Conservation (phyloP, 2,113 vertebrate species). For the Pterocles orientalis region DNA sequence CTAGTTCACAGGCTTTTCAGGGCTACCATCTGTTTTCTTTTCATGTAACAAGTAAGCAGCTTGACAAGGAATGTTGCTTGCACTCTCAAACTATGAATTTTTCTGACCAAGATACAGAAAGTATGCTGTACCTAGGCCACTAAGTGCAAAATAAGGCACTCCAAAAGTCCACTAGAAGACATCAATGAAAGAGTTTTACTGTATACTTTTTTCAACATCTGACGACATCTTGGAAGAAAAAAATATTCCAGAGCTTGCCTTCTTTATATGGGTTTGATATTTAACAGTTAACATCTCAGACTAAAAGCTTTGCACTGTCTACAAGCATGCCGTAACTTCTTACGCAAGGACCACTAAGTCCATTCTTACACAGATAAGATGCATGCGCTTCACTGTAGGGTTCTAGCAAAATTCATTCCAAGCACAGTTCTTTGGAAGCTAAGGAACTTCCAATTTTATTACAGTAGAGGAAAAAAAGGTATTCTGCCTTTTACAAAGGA, state of each 20-base stretch:
- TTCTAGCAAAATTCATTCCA: neutral
- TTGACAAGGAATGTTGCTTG: neutral
- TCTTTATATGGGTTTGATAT: neutral
- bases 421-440: neutral
- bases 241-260: neutral
- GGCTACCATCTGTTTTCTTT: constrained; percentile 56
- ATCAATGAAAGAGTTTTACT: neutral
- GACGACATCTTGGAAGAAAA: neutral
- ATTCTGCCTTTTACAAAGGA: neutral
- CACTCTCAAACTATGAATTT: neutral
- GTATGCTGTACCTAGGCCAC: neutral
- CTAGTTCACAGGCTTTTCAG: constrained; percentile 43
- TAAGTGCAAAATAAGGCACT: neutral
- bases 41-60: constrained; percentile 16
- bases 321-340: neutral
- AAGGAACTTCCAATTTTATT: neutral
- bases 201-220: neutral
- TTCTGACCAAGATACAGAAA: neutral
- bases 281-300: neutral
- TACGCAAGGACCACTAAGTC: neutral
- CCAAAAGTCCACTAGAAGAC: neutral
- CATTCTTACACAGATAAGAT: neutral
- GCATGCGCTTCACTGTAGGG: neutral
- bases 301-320: neutral
- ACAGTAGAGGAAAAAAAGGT: neutral